These are phyloP conservation scores for Sebastiscus albofasciatus DNA, from an alignment of 2,797 vertebrate genomes.

Conservation along the genomic window DNA sequence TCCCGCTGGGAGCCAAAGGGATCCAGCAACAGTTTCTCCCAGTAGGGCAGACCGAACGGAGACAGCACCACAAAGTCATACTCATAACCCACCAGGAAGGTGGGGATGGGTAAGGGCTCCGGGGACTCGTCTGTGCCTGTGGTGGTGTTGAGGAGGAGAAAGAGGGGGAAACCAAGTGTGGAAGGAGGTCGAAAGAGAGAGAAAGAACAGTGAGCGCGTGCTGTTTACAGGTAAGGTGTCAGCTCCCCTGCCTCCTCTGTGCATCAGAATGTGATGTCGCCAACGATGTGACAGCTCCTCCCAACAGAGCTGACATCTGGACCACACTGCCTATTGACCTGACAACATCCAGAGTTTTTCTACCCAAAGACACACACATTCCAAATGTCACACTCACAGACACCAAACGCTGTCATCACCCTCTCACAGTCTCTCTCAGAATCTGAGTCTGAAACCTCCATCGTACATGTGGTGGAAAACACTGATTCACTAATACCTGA, in stretches of 20 bases:
- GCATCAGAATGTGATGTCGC: slow-evolving; percentile 47
- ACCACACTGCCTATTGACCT: slow-evolving; percentile 47
- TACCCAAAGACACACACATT: slow-evolving; percentile 12
- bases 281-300: slow-evolving; percentile 43
- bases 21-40: slow-evolving; percentile 98
- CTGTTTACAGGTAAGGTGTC: slow-evolving; percentile 32
- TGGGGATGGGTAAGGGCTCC: slow-evolving; percentile 98
- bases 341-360: slow-evolving; percentile 35
- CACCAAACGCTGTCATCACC: neutral
- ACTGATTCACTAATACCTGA: neutral
- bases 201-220: slow-evolving; percentile 12
- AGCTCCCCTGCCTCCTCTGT: neutral
- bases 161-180: neutral
- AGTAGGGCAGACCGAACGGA: slow-evolving; percentile 96
- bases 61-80: slow-evolving; percentile 99
- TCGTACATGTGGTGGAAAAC: neutral
- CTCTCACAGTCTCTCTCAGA: neutral
- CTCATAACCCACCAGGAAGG: slow-evolving; percentile 97
- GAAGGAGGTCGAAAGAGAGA: neutral
- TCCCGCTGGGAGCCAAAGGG: slow-evolving; percentile 97
- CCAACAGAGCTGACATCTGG: slow-evolving; percentile 60
- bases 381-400: slow-evolving; percentile 21
- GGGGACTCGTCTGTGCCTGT: slow-evolving; percentile 98
- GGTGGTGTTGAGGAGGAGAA: slow-evolving; percentile 30
- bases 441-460: neutral